These are phyloP conservation scores for Porphyrio hochstetteri DNA, from an alignment of 2,113 vertebrate genomes.

Conservation along the genomic window DNA sequence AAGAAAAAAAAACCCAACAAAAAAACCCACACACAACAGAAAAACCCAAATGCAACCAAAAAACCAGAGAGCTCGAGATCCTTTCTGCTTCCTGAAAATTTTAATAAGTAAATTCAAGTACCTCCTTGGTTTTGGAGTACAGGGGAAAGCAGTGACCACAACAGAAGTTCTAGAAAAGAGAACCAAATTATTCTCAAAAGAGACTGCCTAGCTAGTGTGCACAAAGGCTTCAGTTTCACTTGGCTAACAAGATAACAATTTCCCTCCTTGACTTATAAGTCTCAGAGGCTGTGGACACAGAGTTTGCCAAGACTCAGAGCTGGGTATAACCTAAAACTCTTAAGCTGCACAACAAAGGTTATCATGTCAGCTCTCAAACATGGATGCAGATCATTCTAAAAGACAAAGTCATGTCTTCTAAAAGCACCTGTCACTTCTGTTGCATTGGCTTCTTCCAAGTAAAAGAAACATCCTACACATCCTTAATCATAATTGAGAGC, in stretches of 20 bases:
- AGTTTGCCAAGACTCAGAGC: background rate
- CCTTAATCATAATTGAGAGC: background rate
- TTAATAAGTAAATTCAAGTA: background rate
- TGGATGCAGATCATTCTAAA: background rate
- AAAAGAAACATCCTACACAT: background rate
- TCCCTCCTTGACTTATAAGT: background rate
- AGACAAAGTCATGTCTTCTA: background rate
- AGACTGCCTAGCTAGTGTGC: background rate
- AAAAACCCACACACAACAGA: too few species aligned
- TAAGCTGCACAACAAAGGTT: background rate
- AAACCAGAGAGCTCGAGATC: background rate
- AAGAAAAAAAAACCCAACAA: too few species aligned
- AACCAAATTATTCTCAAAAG: background rate
- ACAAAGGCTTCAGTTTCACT: background rate
- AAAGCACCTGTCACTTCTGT: background rate
- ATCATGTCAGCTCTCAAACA: background rate
- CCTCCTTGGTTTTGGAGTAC: background rate
- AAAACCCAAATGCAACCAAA: too few species aligned
- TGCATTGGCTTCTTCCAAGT: background rate
- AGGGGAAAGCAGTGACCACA: background rate
- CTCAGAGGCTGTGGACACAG: background rate
- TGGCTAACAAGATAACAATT: background rate
- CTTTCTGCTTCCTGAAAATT: background rate
- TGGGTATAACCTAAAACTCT: background rate
- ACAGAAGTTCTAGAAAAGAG: background rate